These are phyloP conservation scores for Ecliptopera silaceata DNA, from an alignment of 2,888 invertebrate species.

Conservation along the genomic window DNA sequence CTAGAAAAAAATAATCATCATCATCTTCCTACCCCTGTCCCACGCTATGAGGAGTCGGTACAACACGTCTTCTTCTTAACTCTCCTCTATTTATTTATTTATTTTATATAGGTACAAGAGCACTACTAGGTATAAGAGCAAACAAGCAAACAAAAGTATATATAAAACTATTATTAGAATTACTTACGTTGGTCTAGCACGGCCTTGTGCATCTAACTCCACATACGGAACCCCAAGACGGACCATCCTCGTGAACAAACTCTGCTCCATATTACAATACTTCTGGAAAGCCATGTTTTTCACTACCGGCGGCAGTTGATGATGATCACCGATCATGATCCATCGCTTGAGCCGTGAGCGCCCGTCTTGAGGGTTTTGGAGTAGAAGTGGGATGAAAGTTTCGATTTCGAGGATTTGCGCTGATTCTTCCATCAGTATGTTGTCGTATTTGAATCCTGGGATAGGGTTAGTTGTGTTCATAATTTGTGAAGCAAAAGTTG, in stretches of 20 bases:
- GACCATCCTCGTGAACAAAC: conserved; percentile 97
- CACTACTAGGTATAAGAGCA: too few relatives aligned
- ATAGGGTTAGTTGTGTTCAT: not conserved
- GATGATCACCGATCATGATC: conserved; percentile 99
- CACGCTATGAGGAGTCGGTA: too few relatives aligned
- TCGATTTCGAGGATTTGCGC: conserved; percentile 99
- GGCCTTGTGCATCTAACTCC: conserved; percentile 98
- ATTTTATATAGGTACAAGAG: too few relatives aligned
- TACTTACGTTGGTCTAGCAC: conserved; percentile 91
- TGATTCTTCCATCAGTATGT: conserved; percentile 99
- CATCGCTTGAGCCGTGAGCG: conserved; percentile 97
- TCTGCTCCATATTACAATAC: conserved; percentile 99
- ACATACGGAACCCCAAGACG: conserved; percentile 98
- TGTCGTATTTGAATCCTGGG: conserved; percentile 96
- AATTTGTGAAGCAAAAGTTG: too few relatives aligned
- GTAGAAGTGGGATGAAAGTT: conserved; percentile 98
- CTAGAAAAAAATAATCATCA: too few relatives aligned
- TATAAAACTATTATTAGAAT: too few relatives aligned
- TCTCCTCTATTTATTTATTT: too few relatives aligned
- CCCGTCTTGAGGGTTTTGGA: conserved; percentile 99
- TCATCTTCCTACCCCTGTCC: too few relatives aligned
- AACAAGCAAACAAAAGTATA: too few relatives aligned
- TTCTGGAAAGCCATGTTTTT: conserved; percentile 99
- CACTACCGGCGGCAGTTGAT: conserved; percentile 99
- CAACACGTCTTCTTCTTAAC: too few relatives aligned